A percentile compares a stretch with the other conserved stretches of the same genome.
phyloP scores from a whole-genome alignment of 2,797 vertebrate genomes.

The Monodelphis domestica region DNA sequence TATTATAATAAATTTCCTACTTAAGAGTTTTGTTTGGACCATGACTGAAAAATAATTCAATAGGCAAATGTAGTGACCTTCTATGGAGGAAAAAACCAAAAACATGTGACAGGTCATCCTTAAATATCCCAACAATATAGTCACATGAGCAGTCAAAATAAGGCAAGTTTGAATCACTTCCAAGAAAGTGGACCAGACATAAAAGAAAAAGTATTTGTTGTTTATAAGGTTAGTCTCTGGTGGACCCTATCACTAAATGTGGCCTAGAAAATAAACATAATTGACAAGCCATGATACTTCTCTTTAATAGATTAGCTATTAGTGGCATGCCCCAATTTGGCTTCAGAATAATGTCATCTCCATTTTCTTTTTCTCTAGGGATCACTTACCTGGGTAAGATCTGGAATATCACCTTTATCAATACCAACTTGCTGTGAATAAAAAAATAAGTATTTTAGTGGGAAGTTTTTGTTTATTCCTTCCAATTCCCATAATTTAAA shows the following conservation, averaged over 20 bases:
- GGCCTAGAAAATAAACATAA: background rate
- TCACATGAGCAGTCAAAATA: constrained; percentile 32
- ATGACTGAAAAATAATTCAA: constrained; percentile 5
- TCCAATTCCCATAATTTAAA: background rate
- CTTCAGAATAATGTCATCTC: background rate
- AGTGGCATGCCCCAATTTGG: background rate
- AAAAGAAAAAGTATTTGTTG: constrained; percentile 37
- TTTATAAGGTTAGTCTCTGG: background rate
- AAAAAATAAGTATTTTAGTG: constrained; percentile 65
- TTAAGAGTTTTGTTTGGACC: constrained; percentile 18
- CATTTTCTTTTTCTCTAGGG: background rate
- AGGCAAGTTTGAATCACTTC: constrained; percentile 30
- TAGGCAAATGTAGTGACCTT: constrained; percentile 19
- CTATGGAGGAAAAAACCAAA: constrained; percentile 3
- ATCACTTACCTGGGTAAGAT: constrained; percentile 95
- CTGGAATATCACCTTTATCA: constrained; percentile 99
- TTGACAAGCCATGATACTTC: background rate
- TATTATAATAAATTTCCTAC: constrained; percentile 4
- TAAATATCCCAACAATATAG: constrained; percentile 31
- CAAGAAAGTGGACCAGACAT: constrained; percentile 8
- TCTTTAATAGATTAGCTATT: background rate
- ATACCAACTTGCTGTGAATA: constrained; percentile 96
- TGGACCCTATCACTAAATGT: background rate
- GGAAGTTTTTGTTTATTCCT: background rate
- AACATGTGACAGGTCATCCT: background rate